Percentiles rank a stretch among this genome's conserved stretches.
These are phyloP conservation scores for Lithophane socia DNA, from an alignment of 2,888 invertebrate species.

Conservation along the genomic window DNA sequence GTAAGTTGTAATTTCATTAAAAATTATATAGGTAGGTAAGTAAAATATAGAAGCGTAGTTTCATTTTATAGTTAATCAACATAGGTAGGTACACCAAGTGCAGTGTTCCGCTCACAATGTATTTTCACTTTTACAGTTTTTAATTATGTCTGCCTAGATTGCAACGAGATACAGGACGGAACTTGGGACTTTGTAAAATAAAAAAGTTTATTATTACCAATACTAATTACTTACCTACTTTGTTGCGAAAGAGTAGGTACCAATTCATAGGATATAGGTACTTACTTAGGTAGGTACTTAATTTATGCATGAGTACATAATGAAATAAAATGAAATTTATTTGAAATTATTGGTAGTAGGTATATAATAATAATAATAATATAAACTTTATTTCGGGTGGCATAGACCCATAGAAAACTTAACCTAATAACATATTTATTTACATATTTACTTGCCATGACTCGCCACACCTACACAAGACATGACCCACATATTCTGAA, in stretches of 20 bases:
- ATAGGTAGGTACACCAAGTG: background rate
- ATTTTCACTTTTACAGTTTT: constrained; percentile 44
- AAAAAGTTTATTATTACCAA: background rate
- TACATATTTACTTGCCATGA: too few species aligned
- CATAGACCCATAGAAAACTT: too few species aligned
- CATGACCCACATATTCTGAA: too few species aligned
- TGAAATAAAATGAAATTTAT: background rate
- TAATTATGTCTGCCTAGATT: constrained; percentile 58
- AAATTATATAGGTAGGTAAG: background rate
- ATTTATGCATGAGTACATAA: background rate
- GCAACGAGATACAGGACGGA: constrained; percentile 41
- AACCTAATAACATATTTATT: too few species aligned
- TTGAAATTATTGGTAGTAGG: background rate
- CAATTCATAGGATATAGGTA: too few species aligned
- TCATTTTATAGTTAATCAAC: constrained; percentile 34
- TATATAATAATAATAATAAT: too few species aligned
- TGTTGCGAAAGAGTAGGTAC: background rate
- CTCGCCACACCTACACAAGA: too few species aligned
- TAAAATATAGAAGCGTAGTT: constrained; percentile 13
- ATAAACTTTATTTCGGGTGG: too few species aligned
- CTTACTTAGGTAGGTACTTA: too few species aligned
- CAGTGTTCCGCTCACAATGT: constrained; percentile 38
- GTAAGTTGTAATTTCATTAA: background rate
- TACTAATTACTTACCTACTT: too few species aligned
- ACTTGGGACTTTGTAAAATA: constrained; percentile 11